Evolutionary conservation across 2,888 invertebrate genomes (phyloP).

Genomic region (Anorthoa munda): DNA sequence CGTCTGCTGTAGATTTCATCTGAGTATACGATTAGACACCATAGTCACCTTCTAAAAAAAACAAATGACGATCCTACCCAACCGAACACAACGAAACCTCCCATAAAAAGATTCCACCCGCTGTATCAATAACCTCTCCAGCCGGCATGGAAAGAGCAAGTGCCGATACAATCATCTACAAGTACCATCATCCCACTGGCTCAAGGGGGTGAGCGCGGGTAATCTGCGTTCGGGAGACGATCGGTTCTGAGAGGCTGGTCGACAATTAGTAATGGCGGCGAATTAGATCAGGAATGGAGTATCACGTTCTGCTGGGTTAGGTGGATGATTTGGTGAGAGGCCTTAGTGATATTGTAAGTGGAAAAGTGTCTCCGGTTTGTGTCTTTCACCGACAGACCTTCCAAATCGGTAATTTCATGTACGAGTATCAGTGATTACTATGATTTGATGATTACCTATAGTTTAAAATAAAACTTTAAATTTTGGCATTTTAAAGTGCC

Average conservation of each 20-base stretch:
- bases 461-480: no score
- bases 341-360: background rate
- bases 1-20: background rate
- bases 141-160: constrained; percentile 84
- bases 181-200: constrained; percentile 73
- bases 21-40: background rate
- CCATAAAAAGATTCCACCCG: constrained; percentile 76
- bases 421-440: no score
- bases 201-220: constrained; percentile 82
- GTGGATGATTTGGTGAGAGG: constrained; percentile 29
- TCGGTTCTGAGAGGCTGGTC: constrained; percentile 69
- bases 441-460: no score
- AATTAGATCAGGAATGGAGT: constrained; percentile 62
- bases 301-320: constrained; percentile 58
- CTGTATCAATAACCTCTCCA: constrained; percentile 85
- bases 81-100: constrained; percentile 10
- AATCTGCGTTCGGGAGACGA: constrained; percentile 83
- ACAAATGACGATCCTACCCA: background rate
- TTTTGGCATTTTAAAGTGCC: no score
- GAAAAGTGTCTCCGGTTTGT: background rate
- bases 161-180: constrained; percentile 77
- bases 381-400: background rate
- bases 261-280: constrained; percentile 73
- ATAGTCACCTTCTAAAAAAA: background rate
- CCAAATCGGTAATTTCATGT: background rate